Percentiles rank a stretch among this genome's conserved stretches.
phyloP scores from a whole-genome alignment of 2,797 vertebrate species.

The Brotogeris chrysoptera region DNA sequence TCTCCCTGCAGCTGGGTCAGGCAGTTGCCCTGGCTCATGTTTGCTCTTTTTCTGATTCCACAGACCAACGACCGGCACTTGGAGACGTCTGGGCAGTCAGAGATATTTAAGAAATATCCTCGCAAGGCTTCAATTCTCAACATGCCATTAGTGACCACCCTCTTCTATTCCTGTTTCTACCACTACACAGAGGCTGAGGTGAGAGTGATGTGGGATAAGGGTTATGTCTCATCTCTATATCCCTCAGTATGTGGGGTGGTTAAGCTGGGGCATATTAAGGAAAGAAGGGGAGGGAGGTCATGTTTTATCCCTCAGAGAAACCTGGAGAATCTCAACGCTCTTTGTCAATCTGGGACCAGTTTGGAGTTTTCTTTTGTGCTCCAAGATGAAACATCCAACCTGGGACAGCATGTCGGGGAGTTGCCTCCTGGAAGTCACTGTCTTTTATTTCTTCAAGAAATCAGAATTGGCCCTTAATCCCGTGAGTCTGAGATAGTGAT shows the following conservation, averaged over 20 bases:
- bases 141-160: conserved; percentile 93
- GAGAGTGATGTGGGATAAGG: background rate
- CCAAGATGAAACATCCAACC: background rate
- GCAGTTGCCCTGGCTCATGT: background rate
- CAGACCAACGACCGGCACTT: conserved; percentile 86
- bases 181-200: conserved; percentile 92
- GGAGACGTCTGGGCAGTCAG: conserved; percentile 82
- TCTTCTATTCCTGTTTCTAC: conserved; percentile 96
- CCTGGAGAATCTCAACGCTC: background rate
- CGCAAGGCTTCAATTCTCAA: conserved; percentile 92
- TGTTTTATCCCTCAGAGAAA: background rate
- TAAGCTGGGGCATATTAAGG: background rate
- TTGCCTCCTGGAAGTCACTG: background rate
- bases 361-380: background rate
- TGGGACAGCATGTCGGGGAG: background rate
- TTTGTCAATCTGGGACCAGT: background rate
- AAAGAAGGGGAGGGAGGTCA: background rate
- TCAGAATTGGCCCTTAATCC: background rate
- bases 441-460: background rate
- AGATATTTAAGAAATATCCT: conserved; percentile 90
- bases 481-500: background rate
- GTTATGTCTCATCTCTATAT: background rate
- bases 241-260: background rate
- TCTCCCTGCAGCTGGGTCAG: background rate
- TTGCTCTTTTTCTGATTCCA: background rate